These are phyloP conservation scores for Montifringilla adamsi DNA, from an alignment of 2,113 vertebrate species.

Conservation along the genomic window DNA sequence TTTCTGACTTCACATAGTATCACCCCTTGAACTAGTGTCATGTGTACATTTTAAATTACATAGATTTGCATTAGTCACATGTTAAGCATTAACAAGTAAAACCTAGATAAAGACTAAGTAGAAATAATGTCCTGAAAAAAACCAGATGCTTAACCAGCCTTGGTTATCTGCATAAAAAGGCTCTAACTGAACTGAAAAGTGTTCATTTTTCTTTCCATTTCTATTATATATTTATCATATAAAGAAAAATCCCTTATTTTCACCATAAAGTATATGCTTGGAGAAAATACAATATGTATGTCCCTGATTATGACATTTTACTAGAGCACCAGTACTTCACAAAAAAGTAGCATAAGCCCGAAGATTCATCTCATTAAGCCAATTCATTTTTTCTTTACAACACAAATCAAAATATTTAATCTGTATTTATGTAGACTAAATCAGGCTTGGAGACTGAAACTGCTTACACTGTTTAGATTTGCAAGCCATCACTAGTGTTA, in stretches of 20 bases:
- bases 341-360: not conserved
- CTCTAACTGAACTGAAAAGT: not conserved
- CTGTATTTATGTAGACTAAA: not conserved
- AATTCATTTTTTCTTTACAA: not conserved
- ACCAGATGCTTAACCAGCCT: not conserved
- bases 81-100: not conserved
- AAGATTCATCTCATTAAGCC: not conserved
- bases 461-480: not conserved
- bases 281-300: not conserved
- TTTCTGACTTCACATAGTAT: not conserved
- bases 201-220: not conserved
- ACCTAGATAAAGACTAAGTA: not conserved
- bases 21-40: not conserved
- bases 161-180: not conserved
- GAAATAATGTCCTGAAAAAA: not conserved
- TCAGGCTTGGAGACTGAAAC: not conserved
- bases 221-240: not conserved
- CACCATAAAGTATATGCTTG: not conserved
- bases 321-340: not conserved
- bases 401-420: not conserved
- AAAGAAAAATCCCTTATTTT: not conserved
- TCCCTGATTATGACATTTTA: not conserved
- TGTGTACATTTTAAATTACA: not conserved
- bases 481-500: not conserved
- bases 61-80: not conserved